Conservation (phyloP, 2,113 vertebrate genomes). For the Micromys minutus region DNA sequence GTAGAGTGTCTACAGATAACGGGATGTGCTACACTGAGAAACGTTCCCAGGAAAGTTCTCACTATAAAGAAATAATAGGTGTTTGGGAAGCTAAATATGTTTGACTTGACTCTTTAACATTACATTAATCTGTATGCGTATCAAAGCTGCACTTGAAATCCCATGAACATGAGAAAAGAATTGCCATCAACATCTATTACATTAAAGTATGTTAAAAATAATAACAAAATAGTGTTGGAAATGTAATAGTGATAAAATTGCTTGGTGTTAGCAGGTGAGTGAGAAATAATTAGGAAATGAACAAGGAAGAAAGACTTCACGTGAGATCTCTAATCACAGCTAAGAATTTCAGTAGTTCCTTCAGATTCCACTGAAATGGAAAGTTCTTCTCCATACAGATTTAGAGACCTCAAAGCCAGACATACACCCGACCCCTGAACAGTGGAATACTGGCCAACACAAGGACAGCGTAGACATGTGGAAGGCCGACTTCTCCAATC, state of each 20-base stretch:
- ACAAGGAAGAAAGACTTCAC: neutral
- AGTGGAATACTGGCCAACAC: neutral
- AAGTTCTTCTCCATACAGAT: neutral
- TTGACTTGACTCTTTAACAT: neutral
- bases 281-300: slow-evolving; percentile 9
- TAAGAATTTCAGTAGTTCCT: neutral
- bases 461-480: neutral
- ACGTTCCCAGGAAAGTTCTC: neutral
- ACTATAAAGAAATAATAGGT: neutral
- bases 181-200: neutral
- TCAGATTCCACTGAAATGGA: neutral
- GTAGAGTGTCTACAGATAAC: neutral
- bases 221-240: slow-evolving; percentile 1
- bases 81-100: neutral
- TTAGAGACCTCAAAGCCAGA: neutral
- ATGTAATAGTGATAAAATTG: slow-evolving; percentile 15
- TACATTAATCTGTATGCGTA: neutral
- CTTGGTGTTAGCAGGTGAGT: neutral
- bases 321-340: neutral
- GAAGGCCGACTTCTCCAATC: neutral
- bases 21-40: no score
- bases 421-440: neutral
- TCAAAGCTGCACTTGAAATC: neutral
- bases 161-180: neutral
- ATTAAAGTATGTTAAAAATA: neutral